A percentile compares a stretch with the other conserved stretches of the same genome.
Conservation (phyloP, 2,797 vertebrate genomes). For the Toxotes lorentzi region DNA sequence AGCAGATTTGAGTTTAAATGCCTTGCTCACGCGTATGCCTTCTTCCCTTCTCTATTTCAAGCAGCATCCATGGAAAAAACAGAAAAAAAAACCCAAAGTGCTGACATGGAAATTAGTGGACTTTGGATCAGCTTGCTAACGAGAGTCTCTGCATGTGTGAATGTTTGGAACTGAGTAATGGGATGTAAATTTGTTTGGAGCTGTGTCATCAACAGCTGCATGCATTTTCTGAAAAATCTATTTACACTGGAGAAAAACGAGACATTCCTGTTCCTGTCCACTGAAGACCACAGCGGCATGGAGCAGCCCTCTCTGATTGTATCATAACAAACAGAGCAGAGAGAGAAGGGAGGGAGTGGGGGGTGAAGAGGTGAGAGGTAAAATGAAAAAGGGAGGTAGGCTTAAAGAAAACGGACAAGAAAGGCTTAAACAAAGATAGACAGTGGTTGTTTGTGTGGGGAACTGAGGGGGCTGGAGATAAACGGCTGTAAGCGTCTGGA, state of each 20-base stretch:
- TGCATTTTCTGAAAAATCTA: neutral
- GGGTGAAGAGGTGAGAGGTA: constrained; percentile 1
- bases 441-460: constrained; percentile 18
- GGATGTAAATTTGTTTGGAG: constrained; percentile 37
- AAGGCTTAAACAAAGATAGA: constrained; percentile 9
- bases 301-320: constrained; percentile 55
- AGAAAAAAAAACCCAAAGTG: neutral
- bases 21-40: too few species aligned
- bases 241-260: constrained; percentile 33
- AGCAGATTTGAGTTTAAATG: neutral
- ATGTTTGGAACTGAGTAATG: neutral
- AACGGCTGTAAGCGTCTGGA: constrained; percentile 34
- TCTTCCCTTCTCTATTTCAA: neutral
- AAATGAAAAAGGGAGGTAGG: neutral
- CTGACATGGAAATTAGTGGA: neutral
- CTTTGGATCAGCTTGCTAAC: neutral
- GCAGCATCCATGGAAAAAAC: too few species aligned
- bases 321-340: constrained; percentile 51
- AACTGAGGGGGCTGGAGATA: constrained; percentile 31
- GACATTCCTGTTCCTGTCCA: constrained; percentile 75
- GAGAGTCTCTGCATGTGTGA: neutral
- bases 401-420: neutral
- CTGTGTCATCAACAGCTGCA: constrained; percentile 18
- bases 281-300: constrained; percentile 49
- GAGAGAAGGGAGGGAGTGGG: neutral